Percentiles rank a stretch among this genome's conserved stretches.
Conservation (phyloP, 2,113 vertebrate genomes). For the Lanius collurio region DNA sequence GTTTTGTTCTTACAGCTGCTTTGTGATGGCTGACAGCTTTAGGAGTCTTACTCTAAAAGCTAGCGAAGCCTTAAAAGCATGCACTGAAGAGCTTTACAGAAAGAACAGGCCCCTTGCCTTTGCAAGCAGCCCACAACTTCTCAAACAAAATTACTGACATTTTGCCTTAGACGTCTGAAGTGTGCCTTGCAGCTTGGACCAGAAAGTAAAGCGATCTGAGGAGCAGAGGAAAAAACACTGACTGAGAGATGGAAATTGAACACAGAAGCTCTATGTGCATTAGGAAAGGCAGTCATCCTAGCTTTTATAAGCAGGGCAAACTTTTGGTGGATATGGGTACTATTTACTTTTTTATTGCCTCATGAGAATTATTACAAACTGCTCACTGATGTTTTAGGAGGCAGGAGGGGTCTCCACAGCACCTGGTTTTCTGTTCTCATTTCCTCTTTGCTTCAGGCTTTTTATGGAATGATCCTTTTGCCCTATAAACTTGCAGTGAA, state of each 20-base stretch:
- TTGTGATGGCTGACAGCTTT: background rate
- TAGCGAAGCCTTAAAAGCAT: background rate
- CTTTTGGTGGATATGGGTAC: background rate
- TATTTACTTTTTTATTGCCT: background rate
- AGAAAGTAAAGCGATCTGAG: background rate
- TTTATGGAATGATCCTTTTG: conserved; percentile 12
- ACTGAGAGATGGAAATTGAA: background rate
- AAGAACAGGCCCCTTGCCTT: background rate
- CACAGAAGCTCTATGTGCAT: background rate
- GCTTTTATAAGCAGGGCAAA: background rate
- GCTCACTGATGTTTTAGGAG: background rate
- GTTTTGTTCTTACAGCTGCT: conserved; percentile 1
- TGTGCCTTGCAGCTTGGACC: background rate
- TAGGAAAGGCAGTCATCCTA: background rate
- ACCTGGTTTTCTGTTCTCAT: conserved; percentile 39
- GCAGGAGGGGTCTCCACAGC: background rate
- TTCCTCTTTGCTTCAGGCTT: conserved; percentile 1
- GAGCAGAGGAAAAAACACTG: background rate
- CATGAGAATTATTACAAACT: background rate
- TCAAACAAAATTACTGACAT: background rate
- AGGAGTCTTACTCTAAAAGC: background rate
- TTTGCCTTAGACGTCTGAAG: background rate
- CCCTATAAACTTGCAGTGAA: conserved; percentile 2
- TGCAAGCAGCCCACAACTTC: background rate
- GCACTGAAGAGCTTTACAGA: background rate